Percentiles rank a stretch among this genome's conserved stretches.
Conservation (phyloP, 2,888 invertebrate species). For the Trachelus troglodyta region DNA sequence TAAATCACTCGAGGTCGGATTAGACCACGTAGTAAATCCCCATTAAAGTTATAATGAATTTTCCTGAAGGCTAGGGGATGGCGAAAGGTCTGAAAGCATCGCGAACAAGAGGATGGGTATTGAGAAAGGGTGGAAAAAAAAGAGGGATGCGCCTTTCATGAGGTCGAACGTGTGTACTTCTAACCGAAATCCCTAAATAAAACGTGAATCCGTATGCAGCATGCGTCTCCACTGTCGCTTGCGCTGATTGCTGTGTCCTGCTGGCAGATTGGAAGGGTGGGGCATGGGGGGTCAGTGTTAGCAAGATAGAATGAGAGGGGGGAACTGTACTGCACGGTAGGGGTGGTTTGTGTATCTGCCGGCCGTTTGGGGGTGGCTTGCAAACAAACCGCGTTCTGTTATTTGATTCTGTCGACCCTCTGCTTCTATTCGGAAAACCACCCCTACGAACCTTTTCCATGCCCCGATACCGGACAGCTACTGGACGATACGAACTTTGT, state of each 20-base stretch:
- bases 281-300: slow-evolving; percentile 9
- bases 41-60: slow-evolving; percentile 47
- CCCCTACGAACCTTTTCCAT: slow-evolving; percentile 35
- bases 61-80: slow-evolving; percentile 26
- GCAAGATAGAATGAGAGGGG: slow-evolving; percentile 1
- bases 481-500: no score
- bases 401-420: slow-evolving; percentile 51
- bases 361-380: slow-evolving; percentile 47
- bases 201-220: slow-evolving; percentile 48
- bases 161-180: slow-evolving; percentile 31
- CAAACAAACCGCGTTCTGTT: slow-evolving; percentile 59
- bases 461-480: slow-evolving; percentile 23
- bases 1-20: slow-evolving; percentile 26
- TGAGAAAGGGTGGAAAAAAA: background rate
- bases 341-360: slow-evolving; percentile 32
- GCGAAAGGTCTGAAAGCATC: slow-evolving; percentile 9
- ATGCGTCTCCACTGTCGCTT: slow-evolving; percentile 40
- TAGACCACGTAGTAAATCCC: slow-evolving; percentile 36
- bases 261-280: slow-evolving; percentile 36
- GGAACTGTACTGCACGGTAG: slow-evolving; percentile 24
- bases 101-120: no score
- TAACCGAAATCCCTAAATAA: slow-evolving; percentile 48
- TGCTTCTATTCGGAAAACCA: slow-evolving; percentile 32
- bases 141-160: background rate
- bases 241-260: slow-evolving; percentile 51